Evolutionary conservation across 53 echinoderm and acorn worm genomes (phyloP), one percentile per base, ranked within the genome.

Genomic region (Echinometra lucunter): DNA sequence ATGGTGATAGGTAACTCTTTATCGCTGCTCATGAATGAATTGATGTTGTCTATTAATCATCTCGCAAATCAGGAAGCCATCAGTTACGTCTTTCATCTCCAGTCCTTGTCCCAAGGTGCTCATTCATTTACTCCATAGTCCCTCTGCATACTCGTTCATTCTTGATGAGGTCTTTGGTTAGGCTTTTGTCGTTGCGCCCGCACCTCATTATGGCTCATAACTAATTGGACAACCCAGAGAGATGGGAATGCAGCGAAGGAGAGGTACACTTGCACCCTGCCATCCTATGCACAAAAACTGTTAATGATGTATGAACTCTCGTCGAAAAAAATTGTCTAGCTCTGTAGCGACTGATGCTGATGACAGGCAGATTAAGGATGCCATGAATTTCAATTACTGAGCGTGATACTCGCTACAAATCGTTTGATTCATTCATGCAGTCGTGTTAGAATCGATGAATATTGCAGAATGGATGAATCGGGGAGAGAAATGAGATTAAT

Each of bases 251-350:
- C 89, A 49, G 60, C 60, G 23, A 38, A 32, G 37, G 89, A 89
- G 89, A 89, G 60, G 89, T 89, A 45, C 89, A 89, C 89, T 89
- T 89, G 58, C 60, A 89, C 89, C 60, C 60, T 91, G 69, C 91
- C 70, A 45, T 66, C 45, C 40, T 37, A 92, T 28, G 92, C 92
- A 47, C 92, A 80, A 49, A 57, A 92, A 13, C 93, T 53, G 89
- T 92, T 92, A 92, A 92, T 92, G 75, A 92, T 92, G 93, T 78
- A 92, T 92, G 93, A 92, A 92, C 80, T 45, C 93, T 70, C 78
- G 37, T 92, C 10, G 74, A 53, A 92, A 75, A 45, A 69, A 69
- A 45, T 35, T 66, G 45, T 37, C 60, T 60, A 21, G 89, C 89
- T 89, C 58, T 57, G 89, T 53, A 60, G 89, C 37, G 57, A 23